Evolutionary conservation across 92 coral and sea anemone species (phyloP).

Genomic region (Ricordea florida): DNA sequence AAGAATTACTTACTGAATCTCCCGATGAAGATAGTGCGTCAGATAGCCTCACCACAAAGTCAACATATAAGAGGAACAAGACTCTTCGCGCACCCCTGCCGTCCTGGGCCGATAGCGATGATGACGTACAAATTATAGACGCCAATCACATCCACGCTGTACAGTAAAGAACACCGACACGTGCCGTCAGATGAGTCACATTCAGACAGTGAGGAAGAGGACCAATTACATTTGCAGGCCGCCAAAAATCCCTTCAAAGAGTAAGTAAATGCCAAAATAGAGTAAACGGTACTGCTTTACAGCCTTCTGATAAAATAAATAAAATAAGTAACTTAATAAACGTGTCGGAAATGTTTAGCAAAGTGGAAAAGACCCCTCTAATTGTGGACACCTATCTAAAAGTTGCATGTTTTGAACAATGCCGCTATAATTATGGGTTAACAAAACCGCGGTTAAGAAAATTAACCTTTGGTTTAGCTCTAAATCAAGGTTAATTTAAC

Average conservation of each 20-base stretch:
- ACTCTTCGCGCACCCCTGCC: too few species aligned
- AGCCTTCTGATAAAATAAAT: background rate
- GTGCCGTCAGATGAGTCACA: background rate
- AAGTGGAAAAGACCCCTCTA: too few species aligned
- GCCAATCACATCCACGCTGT: background rate
- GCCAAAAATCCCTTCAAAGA: background rate
- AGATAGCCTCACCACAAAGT: background rate
- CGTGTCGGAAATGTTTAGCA: too few species aligned
- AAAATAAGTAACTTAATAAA: background rate
- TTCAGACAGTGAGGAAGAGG: conserved; percentile 19
- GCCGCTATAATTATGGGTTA: too few species aligned
- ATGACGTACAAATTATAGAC: background rate
- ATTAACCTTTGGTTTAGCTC: too few species aligned
- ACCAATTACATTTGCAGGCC: background rate
- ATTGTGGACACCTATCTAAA: too few species aligned
- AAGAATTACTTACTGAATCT: background rate
- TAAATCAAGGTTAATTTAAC: too few species aligned
- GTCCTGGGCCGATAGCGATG: background rate
- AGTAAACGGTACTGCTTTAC: background rate
- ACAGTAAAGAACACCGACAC: background rate
- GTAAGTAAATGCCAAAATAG: background rate
- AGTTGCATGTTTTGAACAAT: too few species aligned
- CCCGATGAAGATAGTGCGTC: background rate
- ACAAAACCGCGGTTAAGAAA: too few species aligned
- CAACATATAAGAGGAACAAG: too few species aligned